Conservation (phyloP, 2,113 vertebrate genomes). For the Podarcis cretensis region DNA sequence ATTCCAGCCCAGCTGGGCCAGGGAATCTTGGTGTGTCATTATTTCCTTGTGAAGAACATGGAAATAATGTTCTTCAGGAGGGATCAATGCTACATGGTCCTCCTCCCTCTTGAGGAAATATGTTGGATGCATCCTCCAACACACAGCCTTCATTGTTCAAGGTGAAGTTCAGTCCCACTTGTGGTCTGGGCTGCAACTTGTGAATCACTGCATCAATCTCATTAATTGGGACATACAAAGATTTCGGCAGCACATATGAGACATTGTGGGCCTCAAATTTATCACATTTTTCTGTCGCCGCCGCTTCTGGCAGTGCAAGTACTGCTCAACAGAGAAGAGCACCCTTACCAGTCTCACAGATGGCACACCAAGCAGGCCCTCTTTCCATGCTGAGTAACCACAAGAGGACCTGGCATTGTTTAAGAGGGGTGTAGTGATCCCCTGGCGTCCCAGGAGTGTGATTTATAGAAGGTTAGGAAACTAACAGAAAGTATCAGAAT, state of each 20-base stretch:
- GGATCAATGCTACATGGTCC: no score
- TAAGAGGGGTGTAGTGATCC: no score
- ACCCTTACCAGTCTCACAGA: background rate
- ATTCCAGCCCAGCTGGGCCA: background rate
- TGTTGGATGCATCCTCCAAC: background rate
- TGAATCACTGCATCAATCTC: background rate
- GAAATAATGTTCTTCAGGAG: no score
- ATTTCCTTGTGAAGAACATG: background rate
- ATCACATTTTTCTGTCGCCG: background rate
- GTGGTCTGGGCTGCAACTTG: no score
- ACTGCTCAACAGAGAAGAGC: background rate
- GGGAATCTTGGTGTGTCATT: background rate
- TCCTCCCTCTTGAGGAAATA: background rate
- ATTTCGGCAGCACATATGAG: background rate
- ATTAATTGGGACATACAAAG: background rate
- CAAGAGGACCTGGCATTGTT: no score
- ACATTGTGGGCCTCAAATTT: background rate
- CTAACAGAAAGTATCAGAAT: no score
- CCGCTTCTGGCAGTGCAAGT: no score
- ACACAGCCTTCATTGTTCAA: background rate
- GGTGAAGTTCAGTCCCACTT: background rate
- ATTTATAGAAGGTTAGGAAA: no score
- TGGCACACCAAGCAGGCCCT: no score
- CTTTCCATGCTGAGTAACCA: no score
- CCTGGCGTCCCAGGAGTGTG: no score